Evolutionary conservation across 2,888 invertebrate genomes (phyloP).

Genomic region (Caenorhabditis virilis): DNA sequence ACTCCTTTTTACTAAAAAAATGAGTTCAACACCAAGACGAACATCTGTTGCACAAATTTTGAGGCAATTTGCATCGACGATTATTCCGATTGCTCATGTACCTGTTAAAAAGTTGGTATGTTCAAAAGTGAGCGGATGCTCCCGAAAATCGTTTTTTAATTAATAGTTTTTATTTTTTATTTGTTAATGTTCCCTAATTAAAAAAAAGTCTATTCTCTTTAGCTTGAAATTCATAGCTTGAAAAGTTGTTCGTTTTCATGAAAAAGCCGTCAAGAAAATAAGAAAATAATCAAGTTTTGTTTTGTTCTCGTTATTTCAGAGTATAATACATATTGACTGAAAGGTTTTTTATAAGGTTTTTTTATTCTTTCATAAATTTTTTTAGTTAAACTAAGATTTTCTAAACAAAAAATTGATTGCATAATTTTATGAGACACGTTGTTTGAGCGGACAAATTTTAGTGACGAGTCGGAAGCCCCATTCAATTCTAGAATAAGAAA

Average conservation of each 20-base stretch:
- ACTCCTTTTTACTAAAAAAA: slow-evolving; percentile 1
- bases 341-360: background rate
- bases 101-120: slow-evolving; percentile 29
- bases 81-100: slow-evolving; percentile 27
- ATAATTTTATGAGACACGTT: no score
- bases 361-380: background rate
- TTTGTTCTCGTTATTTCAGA: background rate
- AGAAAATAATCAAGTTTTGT: background rate
- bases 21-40: slow-evolving; percentile 7
- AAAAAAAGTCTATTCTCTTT: background rate
- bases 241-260: slow-evolving; percentile 7
- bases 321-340: background rate
- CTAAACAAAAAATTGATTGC: no score
- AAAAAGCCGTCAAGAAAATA: slow-evolving; percentile 1
- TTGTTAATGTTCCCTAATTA: no score
- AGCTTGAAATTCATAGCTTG: background rate
- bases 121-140: background rate
- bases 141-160: background rate
- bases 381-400: no score
- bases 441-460: no score
- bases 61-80: slow-evolving; percentile 32
- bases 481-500: no score
- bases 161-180: no score
- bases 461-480: no score
- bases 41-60: slow-evolving; percentile 30